These are phyloP conservation scores for Ptyas mucosa DNA, from an alignment of 2,113 vertebrate species.

Conservation along the genomic window DNA sequence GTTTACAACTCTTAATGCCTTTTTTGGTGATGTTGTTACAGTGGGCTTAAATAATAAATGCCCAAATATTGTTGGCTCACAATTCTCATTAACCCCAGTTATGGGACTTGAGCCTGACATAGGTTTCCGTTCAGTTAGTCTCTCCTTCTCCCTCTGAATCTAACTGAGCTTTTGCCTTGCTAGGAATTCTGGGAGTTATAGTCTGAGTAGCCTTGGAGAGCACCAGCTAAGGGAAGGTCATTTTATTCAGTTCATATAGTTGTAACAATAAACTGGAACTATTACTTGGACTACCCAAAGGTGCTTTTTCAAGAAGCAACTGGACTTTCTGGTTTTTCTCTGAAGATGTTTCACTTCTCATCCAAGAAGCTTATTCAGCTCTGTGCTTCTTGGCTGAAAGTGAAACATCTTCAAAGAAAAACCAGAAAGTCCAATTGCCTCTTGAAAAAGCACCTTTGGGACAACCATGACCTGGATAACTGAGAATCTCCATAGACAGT, in stretches of 20 bases:
- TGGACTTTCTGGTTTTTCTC: no score
- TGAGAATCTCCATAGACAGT: no score
- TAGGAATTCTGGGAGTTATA: background rate
- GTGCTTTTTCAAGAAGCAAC: no score
- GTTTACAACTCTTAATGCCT: no score
- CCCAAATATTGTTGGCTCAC: background rate
- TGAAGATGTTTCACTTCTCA: no score
- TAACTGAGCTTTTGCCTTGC: background rate
- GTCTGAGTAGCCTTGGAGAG: background rate
- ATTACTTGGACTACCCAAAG: background rate
- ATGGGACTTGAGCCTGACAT: background rate
- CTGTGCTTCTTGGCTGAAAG: no score
- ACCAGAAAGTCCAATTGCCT: no score
- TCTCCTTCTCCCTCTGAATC: background rate
- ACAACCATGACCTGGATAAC: no score
- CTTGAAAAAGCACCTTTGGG: no score
- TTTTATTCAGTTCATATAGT: background rate
- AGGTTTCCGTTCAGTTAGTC: background rate
- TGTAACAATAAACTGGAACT: background rate
- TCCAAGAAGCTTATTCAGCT: no score
- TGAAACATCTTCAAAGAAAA: no score
- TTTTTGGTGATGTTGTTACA: no score
- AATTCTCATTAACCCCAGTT: background rate
- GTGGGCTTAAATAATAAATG: background rate
- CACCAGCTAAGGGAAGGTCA: background rate